These are phyloP conservation scores for Bombus haemorrhoidalis DNA, from an alignment of 1,140 invertebrate species.

Conservation along the genomic window DNA sequence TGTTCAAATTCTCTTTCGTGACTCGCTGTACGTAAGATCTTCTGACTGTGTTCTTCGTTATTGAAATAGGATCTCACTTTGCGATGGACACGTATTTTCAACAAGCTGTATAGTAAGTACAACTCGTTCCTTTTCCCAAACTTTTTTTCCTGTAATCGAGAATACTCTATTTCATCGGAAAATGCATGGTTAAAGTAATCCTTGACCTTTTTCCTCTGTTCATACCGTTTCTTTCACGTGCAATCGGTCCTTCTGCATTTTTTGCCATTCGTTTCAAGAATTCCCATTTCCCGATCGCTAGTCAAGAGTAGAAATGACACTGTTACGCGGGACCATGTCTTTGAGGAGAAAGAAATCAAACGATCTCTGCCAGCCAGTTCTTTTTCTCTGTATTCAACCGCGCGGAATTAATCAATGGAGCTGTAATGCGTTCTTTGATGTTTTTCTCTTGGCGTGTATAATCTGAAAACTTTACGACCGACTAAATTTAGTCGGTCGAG, in stretches of 20 bases:
- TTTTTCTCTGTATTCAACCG: background rate
- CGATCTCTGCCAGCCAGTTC: background rate
- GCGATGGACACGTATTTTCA: too few species aligned
- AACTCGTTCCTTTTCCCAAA: background rate
- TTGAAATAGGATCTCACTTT: background rate
- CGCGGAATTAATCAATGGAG: slow-evolving; percentile 13
- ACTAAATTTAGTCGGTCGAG: background rate
- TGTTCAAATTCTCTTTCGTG: too few species aligned
- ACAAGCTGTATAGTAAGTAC: background rate
- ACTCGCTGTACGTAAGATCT: too few species aligned
- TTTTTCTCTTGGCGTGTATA: background rate
- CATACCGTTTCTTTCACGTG: background rate
- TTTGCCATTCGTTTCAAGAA: slow-evolving; percentile 4
- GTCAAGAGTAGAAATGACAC: slow-evolving; percentile 7
- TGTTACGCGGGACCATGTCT: background rate
- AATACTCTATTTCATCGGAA: background rate
- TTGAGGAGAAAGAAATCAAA: slow-evolving; percentile 14
- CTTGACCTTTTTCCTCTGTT: slow-evolving; percentile 3
- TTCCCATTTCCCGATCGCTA: background rate
- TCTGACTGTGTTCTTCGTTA: too few species aligned
- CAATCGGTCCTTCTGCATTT: background rate
- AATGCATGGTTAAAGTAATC: background rate
- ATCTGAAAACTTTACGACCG: background rate
- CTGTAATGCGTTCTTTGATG: slow-evolving; percentile 1
- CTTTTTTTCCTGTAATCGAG: background rate